Base-by-base conservation (phyloP, 2,113 vertebrate genomes). In the Gnathonemus longibarbis region DNA sequence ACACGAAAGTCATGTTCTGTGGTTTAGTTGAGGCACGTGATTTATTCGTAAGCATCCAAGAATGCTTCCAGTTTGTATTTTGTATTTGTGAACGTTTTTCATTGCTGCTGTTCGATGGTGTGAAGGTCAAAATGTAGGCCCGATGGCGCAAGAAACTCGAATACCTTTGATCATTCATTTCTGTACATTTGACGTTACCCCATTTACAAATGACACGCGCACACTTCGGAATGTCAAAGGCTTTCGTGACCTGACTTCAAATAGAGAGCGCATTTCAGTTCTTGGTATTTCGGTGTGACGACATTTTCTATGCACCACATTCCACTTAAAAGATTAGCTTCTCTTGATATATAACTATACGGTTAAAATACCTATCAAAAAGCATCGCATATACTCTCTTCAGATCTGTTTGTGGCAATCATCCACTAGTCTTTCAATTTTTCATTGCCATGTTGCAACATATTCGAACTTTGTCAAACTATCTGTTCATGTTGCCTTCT, bases 91-190 rank as follows among this genome's bases (percentile, higher is more conserved):
- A 77, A 39, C 15, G 27, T 39, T 77, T 11, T 77, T 77, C 1
- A 39, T 77, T 77, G 70, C 35, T 17, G 70, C 35, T 42, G 70
- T 39, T 77, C 35, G 11, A 77, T 7, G 27, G 70, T 7, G 70
- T 39, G 70, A 77, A 77, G 70, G 70, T 80, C 74, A 80, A 80
- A 42, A 80, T 42, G 74, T 80, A 80, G 74, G 74, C 74, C 74
- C 74, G 35, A 39, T 80, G 74, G 35, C 74, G 15, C 35, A 80
- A 80, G 74, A 80, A 19, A 80, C 35, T 42, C n/a, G n/a, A 70
- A 70, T 70, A 70, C 27, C 10, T 70, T 70, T 70, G n/a, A 80
- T 80, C 35, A 39, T 80, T 42, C 15, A 42, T 17, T 80, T 39
- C 74, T 39, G 62, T 70, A 70, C 62, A 58, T 58, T 70, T 70